Base-by-base conservation (phyloP, 2,113 vertebrate species). In the Zootoca vivipara region DNA sequence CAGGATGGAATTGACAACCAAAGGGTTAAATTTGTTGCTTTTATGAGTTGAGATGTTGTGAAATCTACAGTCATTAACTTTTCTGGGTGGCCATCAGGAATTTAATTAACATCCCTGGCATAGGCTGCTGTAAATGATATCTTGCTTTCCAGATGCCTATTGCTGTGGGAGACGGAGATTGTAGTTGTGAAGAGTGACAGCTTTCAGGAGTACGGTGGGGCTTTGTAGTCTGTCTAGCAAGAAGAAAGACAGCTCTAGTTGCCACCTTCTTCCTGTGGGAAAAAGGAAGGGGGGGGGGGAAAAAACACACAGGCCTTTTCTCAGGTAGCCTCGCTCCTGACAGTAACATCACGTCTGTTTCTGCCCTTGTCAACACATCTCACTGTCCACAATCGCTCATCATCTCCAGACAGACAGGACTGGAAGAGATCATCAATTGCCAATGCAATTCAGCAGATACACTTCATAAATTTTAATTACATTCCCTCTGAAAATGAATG, bases 391-490 rank as follows among this genome's bases (percentile, higher is more conserved):
- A 96, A 98, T 98, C 96, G 97, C 97, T 98, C 98, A 98, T 97
- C 97, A 97, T 97, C 97, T 97, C 97, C 96, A 97, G 97, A 97
- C 96, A 98, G 98, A 97, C 97, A 96, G 97, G 96, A 96, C 97
- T 96, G 97, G 97, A 97, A 97, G 96, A 98, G 98, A 98, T 97
- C 98, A 98, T 98, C 98, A 98, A 98, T 98, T 97, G 97, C 98
- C 98, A 98, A 97, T 98, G 98, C 98, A 98, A 99, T 98, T 98
- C 98, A 97, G 98, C 98, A 99, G 98, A 99, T 98, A 98, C 98
- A 98, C 98, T 98, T 98, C 98, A 99, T 99, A 98, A 98, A 99
- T 99, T 98, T 98, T 98, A 98, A 99, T 99, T 99, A 99, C 97
- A 97, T 98, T 97, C 95, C 97, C 96, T 95, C 97, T 97, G 97